phyloP scores from a whole-genome alignment of 2,888 invertebrate species.

The Chrysomela aeneicollis region DNA sequence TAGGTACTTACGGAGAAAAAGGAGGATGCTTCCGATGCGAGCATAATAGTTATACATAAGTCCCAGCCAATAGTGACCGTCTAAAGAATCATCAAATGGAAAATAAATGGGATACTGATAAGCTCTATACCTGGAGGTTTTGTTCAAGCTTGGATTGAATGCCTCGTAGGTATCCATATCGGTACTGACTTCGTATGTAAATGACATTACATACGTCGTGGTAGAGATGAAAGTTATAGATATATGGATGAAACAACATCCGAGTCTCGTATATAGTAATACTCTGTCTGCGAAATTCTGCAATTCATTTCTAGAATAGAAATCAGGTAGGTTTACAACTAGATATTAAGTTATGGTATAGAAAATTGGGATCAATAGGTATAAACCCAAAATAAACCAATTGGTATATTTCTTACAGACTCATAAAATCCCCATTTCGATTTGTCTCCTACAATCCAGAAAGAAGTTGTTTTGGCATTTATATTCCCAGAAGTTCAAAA shows the following conservation, averaged over 20 bases:
- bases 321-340: too few species aligned
- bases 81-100: conserved; percentile 37
- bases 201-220: background rate
- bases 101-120: conserved; percentile 27
- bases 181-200: conserved; percentile 8
- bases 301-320: conserved; percentile 24
- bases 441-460: too few species aligned
- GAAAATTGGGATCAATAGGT: too few species aligned
- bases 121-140: conserved; percentile 32
- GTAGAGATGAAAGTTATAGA: background rate
- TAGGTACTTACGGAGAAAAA: conserved; percentile 29
- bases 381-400: too few species aligned
- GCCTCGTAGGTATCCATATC: conserved; percentile 13
- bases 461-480: too few species aligned
- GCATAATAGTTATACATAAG: conserved; percentile 23
- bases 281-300: conserved; percentile 10
- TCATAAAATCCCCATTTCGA: too few species aligned
- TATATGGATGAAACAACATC: conserved; percentile 23
- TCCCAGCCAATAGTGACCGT: conserved; percentile 35
- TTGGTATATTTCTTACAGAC: too few species aligned
- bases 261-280: conserved; percentile 23
- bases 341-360: too few species aligned
- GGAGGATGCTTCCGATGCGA: conserved; percentile 6
- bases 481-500: too few species aligned
- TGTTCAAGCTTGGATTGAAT: conserved; percentile 34